phyloP scores from a whole-genome alignment of 2,113 vertebrate species.

The Oreocharis arfaki region DNA sequence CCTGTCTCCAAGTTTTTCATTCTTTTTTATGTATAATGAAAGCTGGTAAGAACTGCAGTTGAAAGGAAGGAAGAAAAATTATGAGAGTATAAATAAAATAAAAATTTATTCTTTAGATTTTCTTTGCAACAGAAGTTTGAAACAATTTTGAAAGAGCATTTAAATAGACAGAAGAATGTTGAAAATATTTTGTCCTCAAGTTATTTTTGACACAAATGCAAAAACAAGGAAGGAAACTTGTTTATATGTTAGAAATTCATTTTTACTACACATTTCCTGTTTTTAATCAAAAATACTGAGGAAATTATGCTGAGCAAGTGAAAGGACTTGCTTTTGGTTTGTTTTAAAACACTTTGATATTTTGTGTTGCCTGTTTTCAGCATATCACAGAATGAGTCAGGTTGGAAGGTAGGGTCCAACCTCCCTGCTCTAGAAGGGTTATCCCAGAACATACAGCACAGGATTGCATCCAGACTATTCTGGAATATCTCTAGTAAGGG shows the following conservation, averaged over 20 bases:
- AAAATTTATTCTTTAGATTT: neutral
- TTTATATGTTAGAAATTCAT: neutral
- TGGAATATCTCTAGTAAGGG: neutral
- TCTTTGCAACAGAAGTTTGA: neutral
- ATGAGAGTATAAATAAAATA: neutral
- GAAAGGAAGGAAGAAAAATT: neutral
- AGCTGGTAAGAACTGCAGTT: neutral
- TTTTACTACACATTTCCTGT: neutral
- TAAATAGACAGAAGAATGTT: neutral
- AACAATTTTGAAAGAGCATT: neutral
- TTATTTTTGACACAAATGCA: neutral
- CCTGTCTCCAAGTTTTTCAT: neutral
- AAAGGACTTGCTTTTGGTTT: neutral
- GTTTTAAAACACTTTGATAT: neutral
- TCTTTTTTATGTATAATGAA: neutral
- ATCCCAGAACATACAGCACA: neutral
- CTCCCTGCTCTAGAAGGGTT: neutral
- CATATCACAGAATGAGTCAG: accelerated
- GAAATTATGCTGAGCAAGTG: neutral
- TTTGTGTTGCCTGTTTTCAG: neutral
- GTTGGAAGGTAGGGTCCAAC: neutral
- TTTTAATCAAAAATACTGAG: neutral
- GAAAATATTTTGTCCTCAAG: neutral
- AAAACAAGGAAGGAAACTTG: neutral
- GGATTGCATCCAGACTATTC: neutral